Evolutionary conservation across 2,888 invertebrate species (phyloP), one percentile per base, ranked within the genome.

Genomic region (Timandra comae): DNA sequence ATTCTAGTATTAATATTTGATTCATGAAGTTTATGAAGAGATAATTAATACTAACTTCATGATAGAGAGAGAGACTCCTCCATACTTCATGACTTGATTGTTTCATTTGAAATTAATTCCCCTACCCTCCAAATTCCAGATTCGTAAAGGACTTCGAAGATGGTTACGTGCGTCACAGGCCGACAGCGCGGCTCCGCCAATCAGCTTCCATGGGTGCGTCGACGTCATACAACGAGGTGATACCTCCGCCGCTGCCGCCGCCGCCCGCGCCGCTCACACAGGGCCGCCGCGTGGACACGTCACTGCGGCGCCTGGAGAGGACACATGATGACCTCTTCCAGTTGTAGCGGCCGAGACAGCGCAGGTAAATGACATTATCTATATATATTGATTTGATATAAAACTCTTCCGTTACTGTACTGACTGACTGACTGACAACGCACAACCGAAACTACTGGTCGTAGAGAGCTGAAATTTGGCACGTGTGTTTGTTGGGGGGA

Each of bases 271-370:
- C 93, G 20, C 91, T 94, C 60, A 93, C 94, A 22, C 94, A 94
- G 70, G 93, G 94, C 21, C 89, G 91, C 49, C 90, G 91, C 57
- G 91, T 96, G 12, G 91, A 92, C 67, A 92, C 90, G 46, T 95
- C 95, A 3, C 76, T 96, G 46, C 91, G 92, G 69, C 90, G 93
- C 58, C 88, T 95, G 46, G 94, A 95, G 78, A 89, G 92, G 56
- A 91, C 93, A 62, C 95, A 96, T 66, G 96, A 96, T 58, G 95
- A 96, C 70, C 89, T 96, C 66, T 96, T 95, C 75, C 94, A 96
- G 80, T 93, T 96, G 91, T 96, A 95, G 92, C 92, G 89, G 72
- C 66, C 74, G 73, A 75, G 56, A 51, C 78, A 74, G 84, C 84
- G 84, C 82, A 82, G 82, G 84, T 77, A 32, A 27, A 29, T 7